Base-by-base conservation (phyloP, 2,797 vertebrate species). In the Epinephelus awoara region DNA sequence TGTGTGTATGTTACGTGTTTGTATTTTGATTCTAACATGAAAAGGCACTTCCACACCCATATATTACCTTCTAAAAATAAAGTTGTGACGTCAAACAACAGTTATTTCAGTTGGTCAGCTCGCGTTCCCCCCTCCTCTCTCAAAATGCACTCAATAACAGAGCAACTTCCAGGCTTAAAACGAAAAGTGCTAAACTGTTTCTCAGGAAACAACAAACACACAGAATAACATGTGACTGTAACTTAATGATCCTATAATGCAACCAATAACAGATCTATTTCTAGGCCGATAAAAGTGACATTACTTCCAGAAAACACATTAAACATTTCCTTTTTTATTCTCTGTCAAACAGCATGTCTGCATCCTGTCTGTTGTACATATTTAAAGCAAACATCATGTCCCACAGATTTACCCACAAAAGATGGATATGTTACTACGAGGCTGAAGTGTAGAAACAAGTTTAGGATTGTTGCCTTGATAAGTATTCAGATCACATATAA, bases 61-160 rank as follows among this genome's bases (percentile, higher is more conserved):
- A 96, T 96, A 96, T 85, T 91, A 95, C 91, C 79, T 87, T 94
- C 96, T 98, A 97, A 97, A 97, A 98, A 98, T 98, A 98, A 96
- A 90, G 77, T 84, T 84, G 91, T 96, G 96, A 97, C 81, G 93
- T 96, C 94, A 96, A 95, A 94, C 89, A 82, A 85, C 90, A 90
- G 93, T 96, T 97, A 96, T 95, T 95, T 93, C 95, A 95, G 93
- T 93, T 95, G 94, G 95, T 93, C 94, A 96, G 95, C 93, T 94
- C 94, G 94, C 91, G 86, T 92, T 91, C 92, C 92, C 95, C 95
- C 76, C 82, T 95, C 95, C 93, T 93, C 88, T 94, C 92, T 93
- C 91, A 91, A 94, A 93, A 96, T 92, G 85, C 93, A 90, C 92
- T 95, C 93, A 91, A 92, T 94, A 95, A 92, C 90, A 52, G 68